Evolutionary conservation across 2,797 vertebrate species (phyloP), one percentile per base, ranked within the genome.

Genomic region (Scleropages formosus): DNA sequence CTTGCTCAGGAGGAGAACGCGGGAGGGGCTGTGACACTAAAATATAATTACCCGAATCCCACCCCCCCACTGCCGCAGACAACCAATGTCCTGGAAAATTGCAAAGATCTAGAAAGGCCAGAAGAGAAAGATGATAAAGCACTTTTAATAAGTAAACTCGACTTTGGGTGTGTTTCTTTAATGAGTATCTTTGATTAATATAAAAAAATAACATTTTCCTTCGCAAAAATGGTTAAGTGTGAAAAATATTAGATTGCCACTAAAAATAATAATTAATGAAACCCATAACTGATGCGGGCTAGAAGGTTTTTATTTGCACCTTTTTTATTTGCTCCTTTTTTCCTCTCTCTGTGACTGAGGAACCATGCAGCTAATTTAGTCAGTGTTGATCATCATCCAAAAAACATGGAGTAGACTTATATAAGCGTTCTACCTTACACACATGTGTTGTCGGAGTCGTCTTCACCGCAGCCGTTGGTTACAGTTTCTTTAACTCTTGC

Each of bases 21-120:
- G 75, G 78, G 77, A 80, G 79, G 77, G 80, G 87, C 79, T 79
- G 85, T 86, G 77, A 84, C 73, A 74, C 78, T 74, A 78, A 80
- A 80, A 79, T 79, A 81, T 82, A 80, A 84, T 85, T 82, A 83
- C 80, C 82, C 79, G 80, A 77, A 77, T 78, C 74, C 73, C 64
- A 63, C 61, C 16, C n/a, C 0, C 20, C 61, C 56, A 9, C 56
- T 18, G 59, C 18, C 59, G 26, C 63, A 70, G 82, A 76, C 77
- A 82, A 81, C 83, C 85, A 87, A 88, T 77, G 71, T 78, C 31
- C 62, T 58, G 49, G 22, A 26, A 53, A 47, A 58, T 58, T 58
- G 3, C 53, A 13, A 58, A 58, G 18, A 58, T 58, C 53, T 0
- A 58, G 13, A 12, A 22, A 44, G 11, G 1, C 63, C 63, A 39